Evolutionary conservation across 2,113 vertebrate genomes (phyloP).

Genomic region (Varanus salvator): DNA sequence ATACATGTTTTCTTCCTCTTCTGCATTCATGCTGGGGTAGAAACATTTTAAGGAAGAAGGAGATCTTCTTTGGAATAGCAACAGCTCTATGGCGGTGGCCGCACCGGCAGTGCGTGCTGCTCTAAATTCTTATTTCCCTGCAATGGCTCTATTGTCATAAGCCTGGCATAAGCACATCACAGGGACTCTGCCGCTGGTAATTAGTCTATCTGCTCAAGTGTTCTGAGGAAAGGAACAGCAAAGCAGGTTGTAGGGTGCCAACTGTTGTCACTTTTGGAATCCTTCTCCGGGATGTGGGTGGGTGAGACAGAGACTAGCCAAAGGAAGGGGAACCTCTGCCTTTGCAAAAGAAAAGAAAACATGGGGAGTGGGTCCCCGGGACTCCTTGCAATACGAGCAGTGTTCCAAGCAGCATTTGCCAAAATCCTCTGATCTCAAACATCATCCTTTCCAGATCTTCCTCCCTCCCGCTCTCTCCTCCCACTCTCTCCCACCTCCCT

Average conservation of each 20-base stretch:
- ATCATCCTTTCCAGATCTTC: neutral
- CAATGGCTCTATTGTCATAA: neutral
- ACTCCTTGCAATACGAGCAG: neutral
- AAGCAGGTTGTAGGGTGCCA: neutral
- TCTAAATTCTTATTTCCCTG: neutral
- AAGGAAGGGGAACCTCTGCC: neutral
- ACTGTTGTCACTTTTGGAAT: neutral
- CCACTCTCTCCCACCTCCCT: neutral
- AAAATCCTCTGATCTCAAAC: neutral
- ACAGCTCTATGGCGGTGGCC: neutral
- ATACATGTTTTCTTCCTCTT: slow-evolving; percentile 8
- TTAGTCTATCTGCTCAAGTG: neutral
- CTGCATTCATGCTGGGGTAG: neutral
- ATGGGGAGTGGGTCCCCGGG: neutral
- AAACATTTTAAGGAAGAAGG: slow-evolving; percentile 4
- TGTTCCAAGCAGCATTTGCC: neutral
- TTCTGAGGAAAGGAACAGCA: neutral
- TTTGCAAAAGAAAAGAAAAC: neutral
- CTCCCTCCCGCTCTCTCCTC: no score
- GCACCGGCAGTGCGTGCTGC: no score
- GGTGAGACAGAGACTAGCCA: no score
- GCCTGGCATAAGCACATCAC: neutral
- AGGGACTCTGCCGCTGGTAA: neutral
- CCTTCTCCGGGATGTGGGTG: no score
- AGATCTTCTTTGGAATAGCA: neutral